Base-by-base conservation (phyloP, 1,140 invertebrate genomes). In the Theocolax elegans region DNA sequence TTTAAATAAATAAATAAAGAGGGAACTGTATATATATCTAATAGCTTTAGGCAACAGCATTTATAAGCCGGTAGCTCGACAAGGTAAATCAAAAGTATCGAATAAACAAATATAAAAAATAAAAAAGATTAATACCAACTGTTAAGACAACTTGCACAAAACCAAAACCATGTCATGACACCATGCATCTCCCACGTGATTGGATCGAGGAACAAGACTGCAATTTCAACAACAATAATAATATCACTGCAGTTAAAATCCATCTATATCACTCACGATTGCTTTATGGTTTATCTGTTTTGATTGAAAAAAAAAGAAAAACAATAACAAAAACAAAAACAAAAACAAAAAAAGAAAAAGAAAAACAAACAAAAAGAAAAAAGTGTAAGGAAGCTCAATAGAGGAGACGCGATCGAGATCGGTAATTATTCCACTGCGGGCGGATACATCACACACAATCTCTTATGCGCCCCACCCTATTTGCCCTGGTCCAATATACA, bases 111-210 rank as follows among this genome's bases (percentile, higher is more conserved):
- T 15, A 25, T 1, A 69, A 53, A n/a, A 44, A 51, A 69, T 54
- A 15, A 69, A 63, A n/a, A n/a, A 62, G 12, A 56, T 62, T 46
- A 69, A 60, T 69, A 63, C 59, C 42, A 71, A 64, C 60, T 48
- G 21, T 71, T 58, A 12, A 71, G 42, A 65, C 60, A 71, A 64
- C 8, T 71, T 64, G 19, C 60, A 65, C 51, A 71, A 38, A 71
- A 64, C 51, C 40, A 64, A 53, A 69, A 67, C 65, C 58, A 69
- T 25, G 67, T 63, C 29, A 64, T 63, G 53, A 65, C 51, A 71
- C 49, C 60, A 64, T 64, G 60, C 59, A 65, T 65, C 21, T 31
- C 42, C 51, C 49, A 71, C 1, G 38, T 71, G 27, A 71, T 56
- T 65, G 53, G 60, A 64, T 59, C 13, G 19, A 71, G 51, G 42